Base-by-base conservation (phyloP, 2,888 invertebrate genomes). In the Bembecia ichneumoniformis region DNA sequence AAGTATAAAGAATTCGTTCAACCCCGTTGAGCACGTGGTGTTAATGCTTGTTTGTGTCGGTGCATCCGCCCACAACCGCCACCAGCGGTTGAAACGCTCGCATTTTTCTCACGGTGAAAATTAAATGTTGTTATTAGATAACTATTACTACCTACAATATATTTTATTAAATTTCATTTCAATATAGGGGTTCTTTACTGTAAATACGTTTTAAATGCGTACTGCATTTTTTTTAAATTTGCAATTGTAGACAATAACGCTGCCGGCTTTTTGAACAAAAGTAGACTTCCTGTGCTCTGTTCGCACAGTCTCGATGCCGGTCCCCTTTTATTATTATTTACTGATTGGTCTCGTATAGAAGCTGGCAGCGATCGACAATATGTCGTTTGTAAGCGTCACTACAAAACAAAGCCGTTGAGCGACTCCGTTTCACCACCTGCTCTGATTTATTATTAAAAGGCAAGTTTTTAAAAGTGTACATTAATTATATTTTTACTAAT, bases 331-430 rank as follows among this genome's bases (percentile, higher is more conserved):
- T 80, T 82, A 82, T 82, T 82, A 82, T 80, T 78, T 80, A 77
- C 74, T 79, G 81, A 82, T 82, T 77, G 80, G 79, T 82, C 80
- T 79, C 80, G 75, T 73, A 77, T 81, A 76, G 71, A 77, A 72
- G 78, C 75, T 70, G 71, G 76, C 78, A 68, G 78, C 73, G 77
- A 78, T 82, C 79, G 77, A 80, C 83, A 82, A 81, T 83, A 81
- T 81, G 79, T 80, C 81, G 81, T 76, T 78, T 77, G 71, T 78
- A 82, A 79, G 82, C 81, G 81, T 80, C 81, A 82, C 81, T 80
- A 78, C 81, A 75, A 81, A 83, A 83, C 82, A 82, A 80, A 80
- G 81, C 79, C 79, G 80, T 81, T 78, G 75, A 74, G 68, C 74
- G 71, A 67, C 65, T 68, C 5, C 70, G 63, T 74, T 73, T 77